Percentiles rank a stretch among this genome's conserved stretches.
Conservation (phyloP, 2,113 vertebrate genomes). For the Desmodus rotundus region DNA sequence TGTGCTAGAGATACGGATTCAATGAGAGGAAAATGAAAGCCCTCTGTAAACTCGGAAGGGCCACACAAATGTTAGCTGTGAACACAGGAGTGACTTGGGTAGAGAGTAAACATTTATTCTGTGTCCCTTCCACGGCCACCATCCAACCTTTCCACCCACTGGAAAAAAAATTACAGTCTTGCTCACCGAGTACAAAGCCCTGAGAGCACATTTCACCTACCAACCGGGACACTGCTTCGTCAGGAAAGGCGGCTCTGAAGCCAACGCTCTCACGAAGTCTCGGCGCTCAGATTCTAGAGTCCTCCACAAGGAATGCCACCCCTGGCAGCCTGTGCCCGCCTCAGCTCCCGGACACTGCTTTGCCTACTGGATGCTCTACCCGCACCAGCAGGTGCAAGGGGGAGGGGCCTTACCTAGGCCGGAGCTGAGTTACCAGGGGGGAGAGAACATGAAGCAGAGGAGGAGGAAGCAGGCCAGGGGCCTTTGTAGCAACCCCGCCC, state of each 20-base stretch:
- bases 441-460: neutral
- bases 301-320: neutral
- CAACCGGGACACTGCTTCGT: neutral
- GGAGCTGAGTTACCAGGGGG: neutral
- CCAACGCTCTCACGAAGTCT: neutral
- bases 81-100: neutral
- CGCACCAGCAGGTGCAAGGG: fast-evolving
- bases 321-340: neutral
- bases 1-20: neutral
- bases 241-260: neutral
- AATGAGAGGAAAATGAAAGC: neutral
- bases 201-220: neutral
- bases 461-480: neutral
- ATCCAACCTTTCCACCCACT: neutral
- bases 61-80: neutral
- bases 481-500: neutral
- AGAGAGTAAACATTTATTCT: neutral
- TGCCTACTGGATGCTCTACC: neutral
- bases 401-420: neutral
- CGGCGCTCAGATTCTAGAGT: fast-evolving
- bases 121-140: neutral
- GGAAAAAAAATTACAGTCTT: neutral
- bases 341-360: too few species aligned
- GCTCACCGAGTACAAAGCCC: constrained; percentile 33
- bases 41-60: neutral